Conservation (phyloP, 2,113 vertebrate genomes). For the Corythornis madagascariensis region DNA sequence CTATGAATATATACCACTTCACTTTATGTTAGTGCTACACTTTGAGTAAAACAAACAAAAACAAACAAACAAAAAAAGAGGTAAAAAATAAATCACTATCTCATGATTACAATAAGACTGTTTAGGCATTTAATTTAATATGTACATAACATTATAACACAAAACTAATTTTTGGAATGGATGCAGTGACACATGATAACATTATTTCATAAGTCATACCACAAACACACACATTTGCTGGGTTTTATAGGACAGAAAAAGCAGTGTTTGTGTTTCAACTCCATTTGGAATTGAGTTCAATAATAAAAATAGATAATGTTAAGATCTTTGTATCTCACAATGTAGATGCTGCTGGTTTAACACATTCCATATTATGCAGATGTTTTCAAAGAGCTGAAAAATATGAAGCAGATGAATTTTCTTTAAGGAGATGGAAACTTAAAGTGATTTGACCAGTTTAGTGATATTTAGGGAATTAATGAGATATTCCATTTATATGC, state of each 20-base stretch:
- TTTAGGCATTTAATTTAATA: not conserved
- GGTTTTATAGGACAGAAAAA: not conserved
- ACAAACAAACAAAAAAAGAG: not conserved
- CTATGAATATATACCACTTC: not conserved
- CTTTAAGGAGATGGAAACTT: constrained; percentile 32
- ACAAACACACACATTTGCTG: not conserved
- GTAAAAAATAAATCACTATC: not conserved
- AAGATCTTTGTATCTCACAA: not conserved
- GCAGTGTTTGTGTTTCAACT: not conserved
- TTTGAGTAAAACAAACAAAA: not conserved
- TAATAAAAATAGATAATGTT: not conserved
- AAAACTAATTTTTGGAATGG: not conserved
- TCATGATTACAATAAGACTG: not conserved
- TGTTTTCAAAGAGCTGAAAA: constrained; percentile 15
- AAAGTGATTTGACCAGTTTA: not conserved
- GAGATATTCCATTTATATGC: constrained; percentile 32
- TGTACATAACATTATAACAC: not conserved
- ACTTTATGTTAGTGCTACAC: not conserved
- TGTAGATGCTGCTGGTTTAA: not conserved
- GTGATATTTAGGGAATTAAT: constrained; percentile 41
- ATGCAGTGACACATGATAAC: not conserved
- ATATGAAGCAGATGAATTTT: not conserved
- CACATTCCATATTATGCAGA: not conserved
- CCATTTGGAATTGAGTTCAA: not conserved
- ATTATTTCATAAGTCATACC: not conserved